These are phyloP conservation scores for Erebia aethiops DNA, from an alignment of 2,888 invertebrate species.

Conservation along the genomic window DNA sequence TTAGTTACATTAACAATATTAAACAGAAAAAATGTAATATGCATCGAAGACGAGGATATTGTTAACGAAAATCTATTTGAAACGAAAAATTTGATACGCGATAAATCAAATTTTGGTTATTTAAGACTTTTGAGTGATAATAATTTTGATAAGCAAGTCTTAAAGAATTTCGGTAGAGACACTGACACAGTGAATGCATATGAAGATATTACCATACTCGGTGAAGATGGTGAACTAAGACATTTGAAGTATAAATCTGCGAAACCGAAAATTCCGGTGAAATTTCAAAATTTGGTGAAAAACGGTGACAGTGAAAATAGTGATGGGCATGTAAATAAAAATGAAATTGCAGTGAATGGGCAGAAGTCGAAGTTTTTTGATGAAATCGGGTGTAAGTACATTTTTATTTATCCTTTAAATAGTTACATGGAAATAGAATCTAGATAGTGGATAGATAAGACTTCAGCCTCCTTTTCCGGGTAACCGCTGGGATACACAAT, in stretches of 20 bases:
- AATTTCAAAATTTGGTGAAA: constrained; percentile 46
- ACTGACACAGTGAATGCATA: constrained; percentile 60
- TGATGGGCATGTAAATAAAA: constrained; percentile 40
- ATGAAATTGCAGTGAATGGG: constrained; percentile 43
- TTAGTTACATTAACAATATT: background rate
- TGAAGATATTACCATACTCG: constrained; percentile 71
- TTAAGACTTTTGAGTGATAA: constrained; percentile 56
- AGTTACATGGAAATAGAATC: no score
- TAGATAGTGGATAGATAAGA: no score
- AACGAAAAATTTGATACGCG: constrained; percentile 55
- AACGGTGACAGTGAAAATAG: constrained; percentile 42
- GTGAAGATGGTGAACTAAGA: constrained; percentile 62
- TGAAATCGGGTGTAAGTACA: constrained; percentile 85
- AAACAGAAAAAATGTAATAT: background rate
- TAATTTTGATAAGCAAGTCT: constrained; percentile 53
- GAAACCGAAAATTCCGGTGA: constrained; percentile 48
- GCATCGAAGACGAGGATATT: constrained; percentile 50
- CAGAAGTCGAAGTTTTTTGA: constrained; percentile 86
- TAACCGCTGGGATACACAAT: no score
- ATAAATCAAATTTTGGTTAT: constrained; percentile 48
- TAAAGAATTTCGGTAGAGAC: constrained; percentile 53
- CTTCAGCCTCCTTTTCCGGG: no score
- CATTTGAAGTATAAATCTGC: constrained; percentile 68
- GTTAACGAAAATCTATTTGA: constrained; percentile 55
- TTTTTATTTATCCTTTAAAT: background rate